Conservation (phyloP, 2,113 vertebrate species). For the Petaurus breviceps region DNA sequence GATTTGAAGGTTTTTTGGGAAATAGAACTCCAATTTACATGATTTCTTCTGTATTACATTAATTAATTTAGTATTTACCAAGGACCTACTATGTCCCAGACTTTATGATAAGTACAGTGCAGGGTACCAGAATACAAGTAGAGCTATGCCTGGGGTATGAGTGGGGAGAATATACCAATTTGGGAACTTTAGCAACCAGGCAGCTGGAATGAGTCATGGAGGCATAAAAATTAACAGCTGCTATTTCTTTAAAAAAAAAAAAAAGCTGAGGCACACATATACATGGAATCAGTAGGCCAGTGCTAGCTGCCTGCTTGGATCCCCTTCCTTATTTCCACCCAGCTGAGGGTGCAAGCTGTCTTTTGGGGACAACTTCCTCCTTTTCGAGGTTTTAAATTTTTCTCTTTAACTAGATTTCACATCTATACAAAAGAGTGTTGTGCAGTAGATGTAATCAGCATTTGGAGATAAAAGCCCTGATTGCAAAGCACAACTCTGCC, state of each 20-base stretch:
- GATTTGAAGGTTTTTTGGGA: constrained; percentile 52
- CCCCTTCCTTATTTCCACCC: not conserved
- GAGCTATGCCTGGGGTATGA: not conserved
- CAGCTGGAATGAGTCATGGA: not conserved
- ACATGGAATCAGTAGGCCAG: not conserved
- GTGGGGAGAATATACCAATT: not conserved
- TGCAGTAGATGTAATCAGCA: not conserved
- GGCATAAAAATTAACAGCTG: not conserved
- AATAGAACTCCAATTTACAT: constrained; percentile 51
- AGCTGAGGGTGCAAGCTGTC: not conserved
- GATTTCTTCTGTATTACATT: not conserved
- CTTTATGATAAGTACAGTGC: not conserved
- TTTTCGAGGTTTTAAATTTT: not conserved
- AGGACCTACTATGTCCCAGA: not conserved
- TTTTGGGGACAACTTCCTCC: not conserved
- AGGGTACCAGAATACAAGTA: not conserved
- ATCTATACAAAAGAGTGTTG: not conserved
- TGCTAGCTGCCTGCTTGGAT: not conserved
- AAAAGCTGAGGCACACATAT: not conserved
- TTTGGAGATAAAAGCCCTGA: not conserved
- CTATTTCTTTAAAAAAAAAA: not conserved
- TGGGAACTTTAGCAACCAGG: not conserved
- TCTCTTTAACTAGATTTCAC: not conserved
- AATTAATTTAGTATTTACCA: not conserved
- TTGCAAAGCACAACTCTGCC: not conserved